phyloP scores from a whole-genome alignment of 1,140 invertebrate genomes.

The Chymomyza costata region DNA sequence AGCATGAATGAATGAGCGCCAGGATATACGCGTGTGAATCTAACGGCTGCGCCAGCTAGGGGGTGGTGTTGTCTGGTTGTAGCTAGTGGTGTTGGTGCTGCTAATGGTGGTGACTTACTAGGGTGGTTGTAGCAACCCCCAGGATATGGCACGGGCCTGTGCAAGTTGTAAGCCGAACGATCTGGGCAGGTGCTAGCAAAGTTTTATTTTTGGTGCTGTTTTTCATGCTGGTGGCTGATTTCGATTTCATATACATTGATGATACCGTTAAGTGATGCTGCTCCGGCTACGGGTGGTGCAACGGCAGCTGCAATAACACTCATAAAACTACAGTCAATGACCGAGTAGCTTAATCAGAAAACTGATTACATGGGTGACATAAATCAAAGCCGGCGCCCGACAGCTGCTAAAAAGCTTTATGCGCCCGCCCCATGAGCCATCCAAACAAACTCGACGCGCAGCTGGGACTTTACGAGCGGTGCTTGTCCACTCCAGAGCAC shows the following conservation, averaged over 20 bases:
- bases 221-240: conserved; percentile 59
- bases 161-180: conserved; percentile 47
- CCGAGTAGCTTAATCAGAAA: conserved; percentile 62
- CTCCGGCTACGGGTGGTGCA: conserved; percentile 33
- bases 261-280: conserved; percentile 22
- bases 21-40: conserved; percentile 55
- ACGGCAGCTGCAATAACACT: conserved; percentile 43
- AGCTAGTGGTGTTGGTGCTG: conserved; percentile 3
- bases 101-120: conserved; percentile 19
- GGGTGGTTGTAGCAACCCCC: conserved; percentile 62
- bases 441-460: conserved; percentile 31
- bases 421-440: not conserved
- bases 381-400: conserved; percentile 45
- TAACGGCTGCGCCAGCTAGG: conserved; percentile 42
- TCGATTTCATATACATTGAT: conserved; percentile 33
- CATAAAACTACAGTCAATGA: conserved; percentile 62
- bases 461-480: conserved; percentile 21
- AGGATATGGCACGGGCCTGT: conserved; percentile 65
- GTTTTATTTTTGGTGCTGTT: too few relatives aligned
- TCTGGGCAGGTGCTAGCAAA: conserved; percentile 52
- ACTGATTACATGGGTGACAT: conserved; percentile 66
- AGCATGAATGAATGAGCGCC: conserved; percentile 29
- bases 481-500: conserved; percentile 8
- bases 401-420: conserved; percentile 62
- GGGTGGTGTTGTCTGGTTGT: not conserved